Evolutionary conservation across 2,113 vertebrate species (phyloP).

Genomic region (Nettapus auritus): DNA sequence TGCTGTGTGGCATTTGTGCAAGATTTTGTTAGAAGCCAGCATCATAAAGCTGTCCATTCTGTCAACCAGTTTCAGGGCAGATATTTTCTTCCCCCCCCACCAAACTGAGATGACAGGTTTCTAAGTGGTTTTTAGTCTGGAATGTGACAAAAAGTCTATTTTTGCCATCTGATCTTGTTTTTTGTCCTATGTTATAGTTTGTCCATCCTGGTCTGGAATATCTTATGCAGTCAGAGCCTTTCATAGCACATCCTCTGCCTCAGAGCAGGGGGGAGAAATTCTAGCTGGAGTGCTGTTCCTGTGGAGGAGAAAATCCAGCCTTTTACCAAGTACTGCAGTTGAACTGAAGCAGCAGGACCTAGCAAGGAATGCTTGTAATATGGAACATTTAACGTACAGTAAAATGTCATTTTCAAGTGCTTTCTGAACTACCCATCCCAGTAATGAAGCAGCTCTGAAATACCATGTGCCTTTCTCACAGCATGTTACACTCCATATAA

Average conservation of each 20-base stretch:
- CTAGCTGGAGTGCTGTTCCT: neutral
- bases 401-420: slow-evolving; percentile 29
- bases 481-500: neutral
- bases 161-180: slow-evolving; percentile 21
- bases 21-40: slow-evolving; percentile 1
- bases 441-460: slow-evolving; percentile 39
- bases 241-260: neutral
- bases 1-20: neutral
- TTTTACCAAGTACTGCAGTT: neutral
- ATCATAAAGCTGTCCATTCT: slow-evolving; percentile 28
- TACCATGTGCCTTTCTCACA: neutral
- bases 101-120: slow-evolving; percentile 15
- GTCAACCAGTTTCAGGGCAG: slow-evolving; percentile 18
- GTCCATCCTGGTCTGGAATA: neutral
- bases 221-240: neutral
- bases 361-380: neutral
- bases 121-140: slow-evolving; percentile 15
- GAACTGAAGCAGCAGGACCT: slow-evolving; percentile 8
- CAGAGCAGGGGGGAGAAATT: neutral
- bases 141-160: neutral
- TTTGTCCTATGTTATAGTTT: neutral
- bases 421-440: slow-evolving; percentile 1
- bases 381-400: neutral
- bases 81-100: neutral
- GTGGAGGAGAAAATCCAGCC: neutral